phyloP scores from a whole-genome alignment of 2,797 vertebrate species.

The Pipistrellus kuhlii region DNA sequence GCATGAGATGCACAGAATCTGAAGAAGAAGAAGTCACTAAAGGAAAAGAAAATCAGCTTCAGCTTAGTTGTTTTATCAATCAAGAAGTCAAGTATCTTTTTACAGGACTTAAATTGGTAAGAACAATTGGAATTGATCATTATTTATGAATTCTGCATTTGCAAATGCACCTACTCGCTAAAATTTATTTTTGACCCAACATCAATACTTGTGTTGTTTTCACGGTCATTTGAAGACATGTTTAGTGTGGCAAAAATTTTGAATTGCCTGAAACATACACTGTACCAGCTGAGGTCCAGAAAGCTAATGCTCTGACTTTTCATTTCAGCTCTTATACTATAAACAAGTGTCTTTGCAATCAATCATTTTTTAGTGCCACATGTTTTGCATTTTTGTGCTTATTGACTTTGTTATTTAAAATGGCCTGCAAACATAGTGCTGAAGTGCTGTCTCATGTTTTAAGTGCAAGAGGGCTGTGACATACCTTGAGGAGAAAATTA shows the following conservation, averaged over 20 bases:
- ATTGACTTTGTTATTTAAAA: constrained; percentile 21
- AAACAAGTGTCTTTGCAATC: not conserved
- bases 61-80: constrained; percentile 99
- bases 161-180: not conserved
- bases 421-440: not conserved
- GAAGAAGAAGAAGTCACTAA: constrained; percentile 97
- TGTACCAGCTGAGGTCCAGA: not conserved
- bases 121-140: constrained; percentile 53
- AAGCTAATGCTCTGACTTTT: not conserved
- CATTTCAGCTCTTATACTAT: not conserved
- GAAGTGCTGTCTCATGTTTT: not conserved
- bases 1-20: constrained; percentile 99
- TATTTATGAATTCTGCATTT: not conserved
- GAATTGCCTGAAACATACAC: not conserved
- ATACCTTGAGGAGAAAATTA: not conserved
- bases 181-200: constrained; percentile 9
- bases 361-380: not conserved
- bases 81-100: constrained; percentile 99
- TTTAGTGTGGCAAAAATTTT: not conserved
- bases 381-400: not conserved
- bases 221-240: not conserved
- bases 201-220: not conserved
- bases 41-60: constrained; percentile 97
- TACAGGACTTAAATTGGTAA: constrained; percentile 97
- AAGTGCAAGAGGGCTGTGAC: not conserved